phyloP scores from a whole-genome alignment of 2,113 vertebrate species.

The Rhagologus leucostigma region DNA sequence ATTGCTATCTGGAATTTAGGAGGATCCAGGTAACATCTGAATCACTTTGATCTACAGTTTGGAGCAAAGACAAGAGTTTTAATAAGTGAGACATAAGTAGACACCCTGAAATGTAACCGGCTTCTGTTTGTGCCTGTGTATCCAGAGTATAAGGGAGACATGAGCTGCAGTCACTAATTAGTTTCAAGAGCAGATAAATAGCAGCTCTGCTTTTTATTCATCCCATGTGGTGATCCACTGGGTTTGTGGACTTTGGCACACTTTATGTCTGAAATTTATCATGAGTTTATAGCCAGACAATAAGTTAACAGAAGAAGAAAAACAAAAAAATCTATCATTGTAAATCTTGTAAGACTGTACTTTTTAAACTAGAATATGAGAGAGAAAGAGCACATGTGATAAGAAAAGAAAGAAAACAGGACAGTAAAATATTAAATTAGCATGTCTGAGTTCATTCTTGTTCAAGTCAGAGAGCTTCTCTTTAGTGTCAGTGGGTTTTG shows the following conservation, averaged over 20 bases:
- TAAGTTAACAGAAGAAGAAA: slow-evolving; percentile 14
- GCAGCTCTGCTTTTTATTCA: slow-evolving; percentile 33
- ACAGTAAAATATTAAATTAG: not conserved
- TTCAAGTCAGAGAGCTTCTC: not conserved
- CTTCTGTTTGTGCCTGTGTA: not conserved
- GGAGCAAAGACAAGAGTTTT: not conserved
- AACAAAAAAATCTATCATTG: not conserved
- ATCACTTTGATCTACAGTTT: not conserved
- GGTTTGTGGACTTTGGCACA: slow-evolving; percentile 29
- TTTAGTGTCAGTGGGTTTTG: not conserved
- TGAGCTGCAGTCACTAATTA: slow-evolving; percentile 31
- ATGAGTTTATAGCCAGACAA: slow-evolving; percentile 13
- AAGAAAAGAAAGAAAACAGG: not conserved
- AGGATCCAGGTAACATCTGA: not conserved
- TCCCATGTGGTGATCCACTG: slow-evolving; percentile 15
- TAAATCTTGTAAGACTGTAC: not conserved
- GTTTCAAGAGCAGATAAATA: slow-evolving; percentile 47
- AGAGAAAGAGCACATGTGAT: not conserved
- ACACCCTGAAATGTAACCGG: not conserved
- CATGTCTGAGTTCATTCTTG: not conserved
- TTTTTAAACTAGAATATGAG: not conserved
- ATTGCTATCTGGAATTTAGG: not conserved
- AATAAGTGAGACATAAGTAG: not conserved
- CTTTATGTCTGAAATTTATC: slow-evolving; percentile 51
- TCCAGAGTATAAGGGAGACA: not conserved